phyloP scores from a whole-genome alignment of 2,888 invertebrate species.

The Aricia artaxerxes region DNA sequence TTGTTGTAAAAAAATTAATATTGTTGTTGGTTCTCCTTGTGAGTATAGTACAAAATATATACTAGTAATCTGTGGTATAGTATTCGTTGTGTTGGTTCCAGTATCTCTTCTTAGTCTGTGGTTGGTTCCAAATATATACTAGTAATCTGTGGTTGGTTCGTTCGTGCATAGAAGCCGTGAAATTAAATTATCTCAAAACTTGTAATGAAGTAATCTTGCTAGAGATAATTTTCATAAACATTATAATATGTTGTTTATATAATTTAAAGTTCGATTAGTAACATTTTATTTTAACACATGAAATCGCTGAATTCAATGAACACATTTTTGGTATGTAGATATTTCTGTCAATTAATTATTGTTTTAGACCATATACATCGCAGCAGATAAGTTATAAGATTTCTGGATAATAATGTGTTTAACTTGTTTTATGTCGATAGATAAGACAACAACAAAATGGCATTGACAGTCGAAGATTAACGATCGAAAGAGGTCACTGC shows the following conservation, averaged over 20 bases:
- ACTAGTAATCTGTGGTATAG: too few relatives aligned
- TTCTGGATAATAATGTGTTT: constrained; percentile 12
- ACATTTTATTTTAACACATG: not conserved
- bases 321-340: constrained; percentile 62
- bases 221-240: not conserved
- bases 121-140: too few relatives aligned
- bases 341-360: constrained; percentile 7
- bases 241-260: not conserved
- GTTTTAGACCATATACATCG: not conserved
- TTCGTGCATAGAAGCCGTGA: constrained; percentile 10
- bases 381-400: not conserved
- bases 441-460: constrained; percentile 54
- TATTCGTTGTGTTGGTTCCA: too few relatives aligned
- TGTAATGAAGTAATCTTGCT: constrained; percentile 2
- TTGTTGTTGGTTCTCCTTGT: too few relatives aligned
- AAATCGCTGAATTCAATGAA: constrained; percentile 36
- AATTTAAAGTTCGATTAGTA: not conserved
- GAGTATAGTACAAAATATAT: too few relatives aligned
- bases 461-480: constrained; percentile 60
- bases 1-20: too few relatives aligned
- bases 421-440: constrained; percentile 32
- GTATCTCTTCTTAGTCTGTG: too few relatives aligned
- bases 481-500: constrained; percentile 66
- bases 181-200: not conserved
- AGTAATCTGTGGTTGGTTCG: too few relatives aligned